Evolutionary conservation across 1,140 invertebrate species (phyloP), one percentile per base, ranked within the genome.

Genomic region (Plodia interpunctella): DNA sequence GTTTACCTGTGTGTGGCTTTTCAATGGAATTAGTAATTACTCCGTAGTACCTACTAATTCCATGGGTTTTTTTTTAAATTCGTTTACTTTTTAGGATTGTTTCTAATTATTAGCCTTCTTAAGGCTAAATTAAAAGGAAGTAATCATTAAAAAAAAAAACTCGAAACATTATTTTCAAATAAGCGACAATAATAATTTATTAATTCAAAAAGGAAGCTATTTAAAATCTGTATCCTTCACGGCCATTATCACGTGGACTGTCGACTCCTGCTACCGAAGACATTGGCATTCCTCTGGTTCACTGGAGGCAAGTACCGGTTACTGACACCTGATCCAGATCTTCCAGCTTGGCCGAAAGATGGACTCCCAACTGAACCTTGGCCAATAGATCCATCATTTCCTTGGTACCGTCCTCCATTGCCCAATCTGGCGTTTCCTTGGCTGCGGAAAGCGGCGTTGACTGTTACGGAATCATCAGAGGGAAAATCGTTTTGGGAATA

Each of bases 401-500:
- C 28, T 49, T n/a, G 44, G 20, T 28, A 49, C 35, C 35, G n/a
- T 10, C 9, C 13, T 9, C n/a, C 20, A 28, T 49, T 49, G 38
- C 55, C 54, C 15, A 20, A 44, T 38, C 21, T 49, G 25, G 55
- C 38, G 10, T 18, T 38, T 2, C 30, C 30, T 35, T 55, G 54
- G 17, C 59, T 62, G 19, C 61, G 59, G 61, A 65, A 66, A 49
- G 75, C 70, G 13, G 74, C 60, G 56, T 71, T 72, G n/a, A 72
- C 68, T 8, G 74, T 63, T 9, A 84, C 60, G 8, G 69, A 49
- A 28, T 84, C 78, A 38, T 79, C 74, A 38, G 76, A 59, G 44
- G 53, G 32, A 13, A 59, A 28, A 32, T 54, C 50, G 49, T 74
- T 62, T 21, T 62, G 35, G 38, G 32, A 13, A 15, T 44, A 44